Evolutionary conservation across 1,140 invertebrate genomes (phyloP).

Genomic region (Sogatella furcifera): DNA sequence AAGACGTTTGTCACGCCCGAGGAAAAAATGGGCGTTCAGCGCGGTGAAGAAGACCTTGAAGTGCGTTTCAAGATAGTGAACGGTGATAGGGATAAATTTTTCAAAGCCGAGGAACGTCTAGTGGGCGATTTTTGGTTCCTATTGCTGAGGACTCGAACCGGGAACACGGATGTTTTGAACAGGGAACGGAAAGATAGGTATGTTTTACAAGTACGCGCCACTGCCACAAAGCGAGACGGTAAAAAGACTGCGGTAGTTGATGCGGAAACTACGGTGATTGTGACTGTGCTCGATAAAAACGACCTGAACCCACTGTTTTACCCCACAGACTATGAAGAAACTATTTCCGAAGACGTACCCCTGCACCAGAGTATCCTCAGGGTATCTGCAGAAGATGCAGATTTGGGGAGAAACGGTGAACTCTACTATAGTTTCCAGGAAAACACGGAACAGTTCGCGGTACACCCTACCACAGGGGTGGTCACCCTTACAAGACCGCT

Average conservation of each 20-base stretch:
- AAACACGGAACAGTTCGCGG: slow-evolving; percentile 74
- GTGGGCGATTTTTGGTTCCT: slow-evolving; percentile 93
- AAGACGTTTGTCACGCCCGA: slow-evolving; percentile 62
- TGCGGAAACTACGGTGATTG: slow-evolving; percentile 59
- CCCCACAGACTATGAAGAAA: slow-evolving; percentile 70
- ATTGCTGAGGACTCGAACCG: slow-evolving; percentile 72
- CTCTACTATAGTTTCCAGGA: slow-evolving; percentile 92
- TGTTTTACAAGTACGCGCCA: slow-evolving; percentile 67
- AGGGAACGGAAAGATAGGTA: slow-evolving; percentile 80
- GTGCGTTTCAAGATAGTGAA: slow-evolving; percentile 71
- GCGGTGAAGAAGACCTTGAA: slow-evolving; percentile 42
- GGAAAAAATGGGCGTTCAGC: slow-evolving; percentile 56
- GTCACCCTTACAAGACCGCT: slow-evolving; percentile 74
- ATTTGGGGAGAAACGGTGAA: slow-evolving; percentile 87
- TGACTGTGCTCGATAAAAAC: slow-evolving; percentile 80
- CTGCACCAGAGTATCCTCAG: slow-evolving; percentile 64
- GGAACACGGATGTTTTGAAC: slow-evolving; percentile 75
- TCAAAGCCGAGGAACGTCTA: slow-evolving; percentile 76
- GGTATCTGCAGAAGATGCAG: slow-evolving; percentile 84
- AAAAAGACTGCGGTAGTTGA: slow-evolving; percentile 44
- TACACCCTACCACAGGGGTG: slow-evolving; percentile 85
- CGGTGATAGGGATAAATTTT: slow-evolving; percentile 81
- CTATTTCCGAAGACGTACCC: slow-evolving; percentile 81
- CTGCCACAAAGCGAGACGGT: slow-evolving; percentile 44
- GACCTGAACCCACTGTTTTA: slow-evolving; percentile 88